A percentile compares a stretch with the other conserved stretches of the same genome.
These are phyloP conservation scores for Bufo bufo DNA, from an alignment of 2,113 vertebrate species.

Conservation along the genomic window DNA sequence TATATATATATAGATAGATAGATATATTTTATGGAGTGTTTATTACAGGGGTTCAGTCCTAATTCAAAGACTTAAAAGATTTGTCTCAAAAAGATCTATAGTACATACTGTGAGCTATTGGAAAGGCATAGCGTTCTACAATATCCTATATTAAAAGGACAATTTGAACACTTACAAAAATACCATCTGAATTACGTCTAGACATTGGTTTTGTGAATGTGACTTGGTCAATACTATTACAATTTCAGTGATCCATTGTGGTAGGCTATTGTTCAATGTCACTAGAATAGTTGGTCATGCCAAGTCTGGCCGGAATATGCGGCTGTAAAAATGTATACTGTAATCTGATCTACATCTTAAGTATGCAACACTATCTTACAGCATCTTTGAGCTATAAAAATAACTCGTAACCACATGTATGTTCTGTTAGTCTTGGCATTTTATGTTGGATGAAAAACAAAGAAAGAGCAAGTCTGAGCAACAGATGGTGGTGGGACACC, in stretches of 20 bases:
- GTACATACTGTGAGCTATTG: too few species aligned
- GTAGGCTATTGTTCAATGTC: constrained; percentile 30
- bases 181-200: neutral
- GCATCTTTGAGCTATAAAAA: constrained; percentile 24
- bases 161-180: neutral
- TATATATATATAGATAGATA: too few species aligned
- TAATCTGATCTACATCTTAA: constrained; percentile 45
- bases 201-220: neutral
- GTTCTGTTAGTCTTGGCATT: constrained; percentile 27
- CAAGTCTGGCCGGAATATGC: constrained; percentile 10
- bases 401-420: constrained; percentile 47
- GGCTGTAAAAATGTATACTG: constrained; percentile 9
- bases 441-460: constrained; percentile 42
- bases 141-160: too few species aligned
- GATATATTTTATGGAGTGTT: too few species aligned
- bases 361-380: constrained; percentile 41
- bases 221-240: neutral
- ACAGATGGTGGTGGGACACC: constrained; percentile 6
- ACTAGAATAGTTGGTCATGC: neutral
- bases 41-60: too few species aligned
- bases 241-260: neutral
- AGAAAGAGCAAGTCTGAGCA: constrained; percentile 41
- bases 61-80: too few species aligned
- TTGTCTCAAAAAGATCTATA: too few species aligned
- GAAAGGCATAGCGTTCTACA: too few species aligned